A percentile compares a stretch with the other conserved stretches of the same genome.
Evolutionary conservation across 2,888 invertebrate genomes (phyloP).

Genomic region (Andrena haemorrhoa): DNA sequence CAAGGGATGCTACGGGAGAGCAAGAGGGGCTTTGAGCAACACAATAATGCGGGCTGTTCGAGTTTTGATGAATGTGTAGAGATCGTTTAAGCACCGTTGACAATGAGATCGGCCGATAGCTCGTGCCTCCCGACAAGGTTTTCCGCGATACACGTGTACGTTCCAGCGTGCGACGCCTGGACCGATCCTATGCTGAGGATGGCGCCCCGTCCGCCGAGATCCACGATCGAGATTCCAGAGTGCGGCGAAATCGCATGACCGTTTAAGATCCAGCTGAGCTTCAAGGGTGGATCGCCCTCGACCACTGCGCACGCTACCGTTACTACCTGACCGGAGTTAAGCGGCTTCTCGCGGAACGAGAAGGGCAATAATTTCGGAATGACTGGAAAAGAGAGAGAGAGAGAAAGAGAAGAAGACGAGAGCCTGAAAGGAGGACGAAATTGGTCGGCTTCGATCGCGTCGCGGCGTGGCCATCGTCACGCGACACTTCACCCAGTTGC

Average conservation of each 20-base stretch:
- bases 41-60: constrained; percentile 61
- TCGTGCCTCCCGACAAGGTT: constrained; percentile 87
- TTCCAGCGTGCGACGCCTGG: constrained; percentile 87
- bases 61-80: constrained; percentile 40
- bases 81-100: constrained; percentile 84
- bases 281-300: constrained; percentile 89
- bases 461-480: not conserved
- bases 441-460: not conserved
- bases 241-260: constrained; percentile 83
- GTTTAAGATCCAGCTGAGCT: constrained; percentile 87
- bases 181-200: constrained; percentile 87
- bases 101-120: constrained; percentile 86
- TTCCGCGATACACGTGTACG: constrained; percentile 87
- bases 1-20: constrained; percentile 45
- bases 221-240: constrained; percentile 86
- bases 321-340: constrained; percentile 88
- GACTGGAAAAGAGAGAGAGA: constrained; percentile 79
- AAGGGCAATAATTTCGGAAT: constrained; percentile 85
- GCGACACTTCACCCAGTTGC: not conserved
- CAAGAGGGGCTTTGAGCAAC: constrained; percentile 40
- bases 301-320: constrained; percentile 88
- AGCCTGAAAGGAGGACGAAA: constrained; percentile 19
- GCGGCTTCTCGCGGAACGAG: constrained; percentile 87
- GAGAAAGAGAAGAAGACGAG: constrained; percentile 22
- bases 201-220: constrained; percentile 89